A percentile compares a stretch with the other conserved stretches of the same genome.
Evolutionary conservation across 2,113 vertebrate species (phyloP).

Genomic region (Malurus melanocephalus): DNA sequence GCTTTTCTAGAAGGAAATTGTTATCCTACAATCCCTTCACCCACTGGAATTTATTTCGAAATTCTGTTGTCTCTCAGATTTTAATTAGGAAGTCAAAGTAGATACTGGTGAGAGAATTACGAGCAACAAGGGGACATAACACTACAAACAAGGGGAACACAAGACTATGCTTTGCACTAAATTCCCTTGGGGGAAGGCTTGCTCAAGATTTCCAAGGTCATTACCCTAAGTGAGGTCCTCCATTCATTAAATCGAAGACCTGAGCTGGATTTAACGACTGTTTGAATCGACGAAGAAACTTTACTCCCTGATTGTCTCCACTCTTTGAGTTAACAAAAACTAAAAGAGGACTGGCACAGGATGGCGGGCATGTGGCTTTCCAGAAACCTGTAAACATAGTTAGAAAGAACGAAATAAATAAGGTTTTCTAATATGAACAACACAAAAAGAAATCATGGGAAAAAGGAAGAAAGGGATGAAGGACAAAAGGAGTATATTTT

Average conservation of each 20-base stretch:
- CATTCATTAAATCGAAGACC: constrained; percentile 98
- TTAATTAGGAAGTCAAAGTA: background rate
- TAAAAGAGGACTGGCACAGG: constrained; percentile 93
- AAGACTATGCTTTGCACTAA: background rate
- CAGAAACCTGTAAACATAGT: constrained; percentile 87
- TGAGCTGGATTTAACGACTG: constrained; percentile 97
- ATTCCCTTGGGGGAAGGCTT: background rate
- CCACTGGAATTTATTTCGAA: background rate
- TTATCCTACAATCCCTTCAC: background rate
- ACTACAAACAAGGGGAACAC: background rate
- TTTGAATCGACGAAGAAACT: constrained; percentile 97
- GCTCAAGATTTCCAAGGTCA: constrained; percentile 42
- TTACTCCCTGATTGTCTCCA: constrained; percentile 98
- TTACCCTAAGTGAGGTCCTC: constrained; percentile 96
- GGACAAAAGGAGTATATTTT: constrained; percentile 34
- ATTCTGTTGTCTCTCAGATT: background rate
- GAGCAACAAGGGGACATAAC: background rate
- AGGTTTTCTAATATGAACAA: constrained; percentile 36
- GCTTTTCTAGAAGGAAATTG: background rate
- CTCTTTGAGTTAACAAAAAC: constrained; percentile 99
- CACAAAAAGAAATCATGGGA: constrained; percentile 44
- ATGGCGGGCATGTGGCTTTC: constrained; percentile 97
- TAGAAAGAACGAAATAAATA: constrained; percentile 40
- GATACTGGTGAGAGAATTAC: background rate
- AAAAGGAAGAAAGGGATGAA: constrained; percentile 42